Evolutionary conservation across 37 sponge, comb jelly and placozoan genomes (phyloP).

Genomic region (Ephydatia muelleri): DNA sequence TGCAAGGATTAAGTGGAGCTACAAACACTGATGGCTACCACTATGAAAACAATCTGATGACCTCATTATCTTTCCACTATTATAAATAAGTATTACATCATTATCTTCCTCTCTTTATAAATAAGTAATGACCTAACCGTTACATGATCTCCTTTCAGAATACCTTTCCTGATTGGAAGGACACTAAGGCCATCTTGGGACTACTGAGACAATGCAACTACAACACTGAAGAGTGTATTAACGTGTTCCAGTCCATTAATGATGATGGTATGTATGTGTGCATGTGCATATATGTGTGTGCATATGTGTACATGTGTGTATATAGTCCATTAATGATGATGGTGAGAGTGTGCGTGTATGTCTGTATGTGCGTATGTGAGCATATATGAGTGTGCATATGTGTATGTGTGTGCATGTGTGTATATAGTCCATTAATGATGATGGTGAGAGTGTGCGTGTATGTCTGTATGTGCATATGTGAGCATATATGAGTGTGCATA

Average conservation of each 20-base stretch:
- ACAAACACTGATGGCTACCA: too few relatives aligned
- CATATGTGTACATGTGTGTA: not conserved
- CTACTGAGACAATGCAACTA: constrained; percentile 72
- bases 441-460: not conserved
- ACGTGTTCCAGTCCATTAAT: constrained; percentile 43
- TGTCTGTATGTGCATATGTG: not conserved
- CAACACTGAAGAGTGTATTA: constrained; percentile 64
- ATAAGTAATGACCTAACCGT: too few relatives aligned
- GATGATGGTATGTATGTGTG: constrained; percentile 33
- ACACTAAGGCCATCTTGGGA: constrained; percentile 60
- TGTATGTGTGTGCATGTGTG: not conserved
- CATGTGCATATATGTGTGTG: not conserved
- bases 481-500: too few relatives aligned
- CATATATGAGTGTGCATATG: too few relatives aligned
- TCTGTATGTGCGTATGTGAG: too few relatives aligned
- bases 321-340: not conserved
- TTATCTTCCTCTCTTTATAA: not conserved
- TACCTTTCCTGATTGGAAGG: constrained; percentile 73
- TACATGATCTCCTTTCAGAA: constrained; percentile 29
- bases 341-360: too few relatives aligned
- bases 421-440: not conserved
- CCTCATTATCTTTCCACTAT: constrained; percentile 3
- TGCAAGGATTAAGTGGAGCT: too few relatives aligned
- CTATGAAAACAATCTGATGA: too few relatives aligned
- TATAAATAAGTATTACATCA: not conserved